These are phyloP conservation scores for Axea sp. DNA, from an alignment of 2,888 invertebrate species.

Conservation along the genomic window DNA sequence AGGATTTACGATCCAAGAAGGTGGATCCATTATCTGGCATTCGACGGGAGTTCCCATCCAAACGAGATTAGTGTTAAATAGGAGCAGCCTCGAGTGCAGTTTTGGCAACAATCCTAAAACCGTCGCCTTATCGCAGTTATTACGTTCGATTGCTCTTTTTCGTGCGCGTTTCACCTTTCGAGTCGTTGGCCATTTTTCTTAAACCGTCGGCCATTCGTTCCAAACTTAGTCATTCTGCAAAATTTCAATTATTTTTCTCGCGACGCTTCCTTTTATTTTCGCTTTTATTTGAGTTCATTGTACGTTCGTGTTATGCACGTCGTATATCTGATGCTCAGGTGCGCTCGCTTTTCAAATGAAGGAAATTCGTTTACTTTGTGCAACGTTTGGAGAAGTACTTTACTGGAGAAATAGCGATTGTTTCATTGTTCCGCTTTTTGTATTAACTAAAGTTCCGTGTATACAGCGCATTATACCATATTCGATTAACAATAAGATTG, in stretches of 20 bases:
- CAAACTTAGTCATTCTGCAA: constrained; percentile 26
- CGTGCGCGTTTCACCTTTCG: neutral
- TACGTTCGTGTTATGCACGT: constrained; percentile 19
- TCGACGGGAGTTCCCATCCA: constrained; percentile 21
- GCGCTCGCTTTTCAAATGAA: constrained; percentile 34
- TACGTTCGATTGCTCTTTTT: constrained; percentile 19
- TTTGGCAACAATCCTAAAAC: constrained; percentile 50
- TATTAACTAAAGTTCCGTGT: no score
- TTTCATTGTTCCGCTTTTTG: neutral
- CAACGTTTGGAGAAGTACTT: constrained; percentile 6
- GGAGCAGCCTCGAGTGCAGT: constrained; percentile 23
- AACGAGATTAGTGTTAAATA: constrained; percentile 30
- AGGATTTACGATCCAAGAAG: constrained; percentile 36
- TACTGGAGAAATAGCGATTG: no score
- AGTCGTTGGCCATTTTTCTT: constrained; percentile 11
- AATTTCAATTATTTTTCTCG: constrained; percentile 40
- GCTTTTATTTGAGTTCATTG: constrained; percentile 5
- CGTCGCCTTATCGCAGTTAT: constrained; percentile 40
- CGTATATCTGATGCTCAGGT: constrained; percentile 46
- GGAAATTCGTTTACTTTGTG: constrained; percentile 35
- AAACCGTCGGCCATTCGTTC: constrained; percentile 21
- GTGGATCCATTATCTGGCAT: constrained; percentile 35
- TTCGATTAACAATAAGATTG: no score
- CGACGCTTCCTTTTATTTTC: constrained; percentile 4
- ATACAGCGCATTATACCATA: no score